Base-by-base conservation (phyloP, 1,140 invertebrate species). In the Panulirus ornatus region DNA sequence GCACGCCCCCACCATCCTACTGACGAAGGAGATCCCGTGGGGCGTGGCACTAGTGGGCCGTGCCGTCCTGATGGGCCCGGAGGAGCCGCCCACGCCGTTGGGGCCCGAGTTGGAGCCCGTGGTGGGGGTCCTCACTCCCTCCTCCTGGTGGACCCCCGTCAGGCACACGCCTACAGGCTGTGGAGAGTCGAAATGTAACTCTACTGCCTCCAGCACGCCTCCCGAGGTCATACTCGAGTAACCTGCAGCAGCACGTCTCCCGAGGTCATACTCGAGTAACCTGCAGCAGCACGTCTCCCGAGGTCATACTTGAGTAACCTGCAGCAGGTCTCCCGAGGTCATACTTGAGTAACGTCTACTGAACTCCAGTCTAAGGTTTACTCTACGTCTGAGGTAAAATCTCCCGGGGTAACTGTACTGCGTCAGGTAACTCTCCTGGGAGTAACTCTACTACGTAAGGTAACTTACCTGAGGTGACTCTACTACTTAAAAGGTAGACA, bases 91-190 rank as follows among this genome's bases (percentile, higher is more conserved):
- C 44, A 85, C 42, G 0, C 83, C 83, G 70, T 85, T 85, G 14
- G 83, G 83, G 1, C 83, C 83, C 70, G 42, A 66, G 70, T 85
- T 85, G 14, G 83, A 70, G 1, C 83, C 83, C 70, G 42, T 75
- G 16, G 42, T 36, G 36, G 63, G 40, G 38, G 27, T 47, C 11
- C 14, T 22, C 14, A 30, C 14, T 6, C 30, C 78, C 51, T 36
- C n/a, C 47, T 38, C 78, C 30, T 30, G 36, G 16, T 54, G 47
- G 9, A 16, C 14, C 47, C 36, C 58, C 47, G 47, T 22, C 47
- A 81, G 47, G 51, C 78, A 58, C 30, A 81, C 78, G 2, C 47
- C 51, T 34, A 36, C 78, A 19, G 51, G 30, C 78, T 81, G 76
- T 11, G 30, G 76, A 9, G 34, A 11, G 70, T 3, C 14, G 70